Evolutionary conservation across 2,888 invertebrate species (phyloP).

Genomic region (Spisula subtruncata): DNA sequence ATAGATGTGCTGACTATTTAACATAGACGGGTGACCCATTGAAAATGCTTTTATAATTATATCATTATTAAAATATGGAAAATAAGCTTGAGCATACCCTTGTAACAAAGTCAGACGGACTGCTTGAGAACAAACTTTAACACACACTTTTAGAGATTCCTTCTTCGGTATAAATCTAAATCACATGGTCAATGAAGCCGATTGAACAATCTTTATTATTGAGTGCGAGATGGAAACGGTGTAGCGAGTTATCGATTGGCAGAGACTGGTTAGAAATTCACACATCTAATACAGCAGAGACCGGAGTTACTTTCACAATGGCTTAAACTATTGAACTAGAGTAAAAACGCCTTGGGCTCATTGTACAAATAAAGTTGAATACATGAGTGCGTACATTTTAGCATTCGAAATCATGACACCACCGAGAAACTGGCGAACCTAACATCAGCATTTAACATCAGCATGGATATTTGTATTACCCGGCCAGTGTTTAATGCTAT

Average conservation of each 20-base stretch:
- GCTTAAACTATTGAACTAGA: slow-evolving; percentile 15
- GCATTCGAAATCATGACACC: neutral
- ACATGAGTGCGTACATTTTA: neutral
- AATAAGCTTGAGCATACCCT: neutral
- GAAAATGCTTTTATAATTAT: too few species aligned
- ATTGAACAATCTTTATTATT: neutral
- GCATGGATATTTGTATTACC: neutral
- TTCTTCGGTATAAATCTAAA: neutral
- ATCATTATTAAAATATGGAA: too few species aligned
- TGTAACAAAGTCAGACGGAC: neutral
- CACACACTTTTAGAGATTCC: too few species aligned
- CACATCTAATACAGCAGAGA: neutral
- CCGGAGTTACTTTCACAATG: neutral
- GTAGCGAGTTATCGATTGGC: slow-evolving; percentile 13
- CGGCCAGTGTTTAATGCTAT: too few species aligned
- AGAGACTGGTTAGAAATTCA: neutral
- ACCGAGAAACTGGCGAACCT: neutral
- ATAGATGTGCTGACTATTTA: too few species aligned
- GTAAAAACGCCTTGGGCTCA: neutral
- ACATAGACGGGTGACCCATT: too few species aligned
- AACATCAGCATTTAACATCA: neutral
- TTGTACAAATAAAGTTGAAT: too few species aligned
- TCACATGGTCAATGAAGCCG: neutral
- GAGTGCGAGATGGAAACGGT: neutral
- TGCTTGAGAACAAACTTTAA: too few species aligned